These are phyloP conservation scores for Luscinia luscinia DNA, from an alignment of 2,797 vertebrate species.

Conservation along the genomic window DNA sequence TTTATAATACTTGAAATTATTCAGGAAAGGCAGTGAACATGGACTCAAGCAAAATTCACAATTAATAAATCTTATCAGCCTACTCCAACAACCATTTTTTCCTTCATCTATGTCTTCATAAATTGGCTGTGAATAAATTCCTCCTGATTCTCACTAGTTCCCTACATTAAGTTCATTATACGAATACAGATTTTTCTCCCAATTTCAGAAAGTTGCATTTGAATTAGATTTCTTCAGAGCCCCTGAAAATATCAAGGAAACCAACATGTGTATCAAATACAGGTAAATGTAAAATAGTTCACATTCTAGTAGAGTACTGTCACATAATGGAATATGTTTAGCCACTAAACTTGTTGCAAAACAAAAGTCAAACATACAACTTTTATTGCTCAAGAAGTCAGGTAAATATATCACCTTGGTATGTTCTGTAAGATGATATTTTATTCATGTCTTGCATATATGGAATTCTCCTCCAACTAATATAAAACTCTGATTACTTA, in stretches of 20 bases:
- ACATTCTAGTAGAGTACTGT: background rate
- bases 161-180: background rate
- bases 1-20: background rate
- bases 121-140: background rate
- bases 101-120: conserved; percentile 12
- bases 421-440: conserved; percentile 42
- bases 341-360: background rate
- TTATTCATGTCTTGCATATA: conserved; percentile 25
- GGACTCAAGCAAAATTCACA: background rate
- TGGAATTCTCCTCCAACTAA: conserved; percentile 64
- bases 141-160: background rate
- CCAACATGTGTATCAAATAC: background rate
- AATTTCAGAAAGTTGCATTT: background rate
- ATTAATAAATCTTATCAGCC: background rate
- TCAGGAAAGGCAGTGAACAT: background rate
- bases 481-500: conserved; percentile 74
- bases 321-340: background rate
- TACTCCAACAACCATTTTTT: background rate
- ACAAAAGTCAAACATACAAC: background rate
- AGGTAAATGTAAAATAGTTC: background rate
- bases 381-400: conserved; percentile 8
- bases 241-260: background rate
- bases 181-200: background rate
- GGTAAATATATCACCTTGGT: background rate
- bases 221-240: background rate